These are phyloP conservation scores for Axinella damicornis DNA, from an alignment of 37 sponge, comb jelly and placozoan species.

Conservation along the genomic window DNA sequence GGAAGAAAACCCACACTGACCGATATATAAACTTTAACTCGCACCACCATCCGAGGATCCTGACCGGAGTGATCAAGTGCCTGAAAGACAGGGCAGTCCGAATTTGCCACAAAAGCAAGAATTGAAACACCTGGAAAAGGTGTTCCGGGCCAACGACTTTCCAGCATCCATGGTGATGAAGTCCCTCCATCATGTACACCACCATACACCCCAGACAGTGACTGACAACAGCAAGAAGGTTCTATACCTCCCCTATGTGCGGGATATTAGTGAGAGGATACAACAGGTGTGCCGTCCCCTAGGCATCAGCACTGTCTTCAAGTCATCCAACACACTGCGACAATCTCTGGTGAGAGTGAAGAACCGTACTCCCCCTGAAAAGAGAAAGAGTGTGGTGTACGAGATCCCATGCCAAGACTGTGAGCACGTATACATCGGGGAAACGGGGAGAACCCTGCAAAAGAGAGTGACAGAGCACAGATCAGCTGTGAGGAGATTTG, in stretches of 20 bases:
- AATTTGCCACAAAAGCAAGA: neutral
- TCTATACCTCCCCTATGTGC: neutral
- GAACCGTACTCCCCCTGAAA: neutral
- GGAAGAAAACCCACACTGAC: conserved; percentile 2
- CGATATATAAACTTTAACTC: conserved; percentile 25
- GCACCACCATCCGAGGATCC: conserved; percentile 38
- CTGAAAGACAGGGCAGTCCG: conserved; percentile 14
- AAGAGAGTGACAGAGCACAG: too few species aligned
- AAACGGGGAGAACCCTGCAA: too few species aligned
- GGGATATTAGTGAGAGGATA: neutral
- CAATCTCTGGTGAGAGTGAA: neutral
- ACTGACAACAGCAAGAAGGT: neutral
- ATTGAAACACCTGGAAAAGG: neutral
- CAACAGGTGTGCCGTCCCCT: neutral
- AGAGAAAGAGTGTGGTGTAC: neutral
- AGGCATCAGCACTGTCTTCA: neutral
- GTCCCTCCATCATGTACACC: neutral
- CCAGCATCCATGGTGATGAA: neutral
- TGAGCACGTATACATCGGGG: too few species aligned
- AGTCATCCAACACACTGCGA: neutral
- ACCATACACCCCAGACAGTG: too few species aligned
- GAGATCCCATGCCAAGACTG: too few species aligned
- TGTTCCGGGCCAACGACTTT: conserved; percentile 8
- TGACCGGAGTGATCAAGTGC: conserved; percentile 23
- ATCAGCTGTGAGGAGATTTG: too few species aligned